Conservation (phyloP, 1,140 invertebrate species). For the Ptiloglossa arizonensis region DNA sequence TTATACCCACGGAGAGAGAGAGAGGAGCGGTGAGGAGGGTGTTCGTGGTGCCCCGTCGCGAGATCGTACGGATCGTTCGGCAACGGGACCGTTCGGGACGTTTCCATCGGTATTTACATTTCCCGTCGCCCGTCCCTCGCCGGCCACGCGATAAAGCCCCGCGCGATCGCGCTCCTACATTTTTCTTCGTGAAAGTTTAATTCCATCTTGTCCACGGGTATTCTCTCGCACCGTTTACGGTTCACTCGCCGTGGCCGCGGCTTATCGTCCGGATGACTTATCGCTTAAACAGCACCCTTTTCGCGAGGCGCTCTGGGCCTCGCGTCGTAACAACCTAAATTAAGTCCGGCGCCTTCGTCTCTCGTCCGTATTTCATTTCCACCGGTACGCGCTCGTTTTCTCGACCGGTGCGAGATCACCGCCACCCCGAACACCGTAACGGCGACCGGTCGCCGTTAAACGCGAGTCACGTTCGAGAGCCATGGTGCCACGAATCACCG, state of each 20-base stretch:
- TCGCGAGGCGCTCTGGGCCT: conserved; percentile 52
- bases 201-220: conserved; percentile 56
- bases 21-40: too few relatives aligned
- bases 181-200: conserved; percentile 65
- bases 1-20: too few relatives aligned
- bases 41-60: conserved; percentile 25
- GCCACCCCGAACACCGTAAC: neutral
- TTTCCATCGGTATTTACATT: conserved; percentile 38
- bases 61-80: conserved; percentile 23
- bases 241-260: conserved; percentile 44
- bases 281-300: conserved; percentile 69
- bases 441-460: conserved; percentile 5
- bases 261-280: conserved; percentile 80
- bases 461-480: neutral
- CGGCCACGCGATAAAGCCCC: conserved; percentile 43
- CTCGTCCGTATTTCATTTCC: conserved; percentile 75
- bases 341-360: conserved; percentile 69
- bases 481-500: neutral
- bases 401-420: conserved; percentile 57
- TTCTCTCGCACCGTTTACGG: conserved; percentile 56
- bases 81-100: conserved; percentile 10
- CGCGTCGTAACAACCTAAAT: conserved; percentile 69
- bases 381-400: conserved; percentile 52
- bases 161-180: conserved; percentile 39
- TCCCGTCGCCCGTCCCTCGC: conserved; percentile 32